phyloP scores from a whole-genome alignment of 2,888 invertebrate species.

The Dicranocentrus wangi region DNA sequence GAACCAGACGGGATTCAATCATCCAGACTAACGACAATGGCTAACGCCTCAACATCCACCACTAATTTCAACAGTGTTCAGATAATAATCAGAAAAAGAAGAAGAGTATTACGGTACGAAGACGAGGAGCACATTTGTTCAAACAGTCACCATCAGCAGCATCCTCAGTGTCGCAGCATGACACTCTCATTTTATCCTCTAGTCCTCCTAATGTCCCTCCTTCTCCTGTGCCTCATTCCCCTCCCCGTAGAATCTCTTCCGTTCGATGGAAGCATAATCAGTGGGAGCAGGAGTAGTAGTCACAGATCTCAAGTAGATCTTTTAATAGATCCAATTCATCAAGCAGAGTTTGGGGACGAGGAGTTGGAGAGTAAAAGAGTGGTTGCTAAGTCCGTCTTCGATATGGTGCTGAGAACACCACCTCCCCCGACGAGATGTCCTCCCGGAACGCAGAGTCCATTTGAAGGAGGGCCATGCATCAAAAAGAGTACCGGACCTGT shows the following conservation, averaged over 20 bases:
- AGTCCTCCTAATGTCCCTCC: conserved; percentile 22
- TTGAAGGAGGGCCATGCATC: conserved; percentile 62
- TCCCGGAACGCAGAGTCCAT: conserved; percentile 54
- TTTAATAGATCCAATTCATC: conserved; percentile 67
- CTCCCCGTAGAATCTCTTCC: conserved; percentile 5
- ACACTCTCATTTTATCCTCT: conserved; percentile 28
- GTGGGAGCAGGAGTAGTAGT: conserved; percentile 36
- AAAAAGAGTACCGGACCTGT: conserved; percentile 45
- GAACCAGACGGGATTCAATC: conserved; percentile 12
- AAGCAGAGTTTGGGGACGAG: conserved; percentile 61
- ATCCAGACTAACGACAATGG: background rate
- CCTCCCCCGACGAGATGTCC: conserved; percentile 62
- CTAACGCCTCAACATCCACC: background rate
- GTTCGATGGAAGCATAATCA: conserved; percentile 20
- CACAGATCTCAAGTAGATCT: conserved; percentile 63
- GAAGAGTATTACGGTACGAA: conserved; percentile 36
- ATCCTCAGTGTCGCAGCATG: conserved; percentile 4
- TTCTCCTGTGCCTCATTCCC: conserved; percentile 32
- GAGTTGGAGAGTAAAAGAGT: conserved; percentile 59
- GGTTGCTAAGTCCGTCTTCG: conserved; percentile 68
- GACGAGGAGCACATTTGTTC: conserved; percentile 29
- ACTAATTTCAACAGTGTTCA: conserved; percentile 41
- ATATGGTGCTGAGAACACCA: conserved; percentile 62
- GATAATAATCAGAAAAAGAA: conserved; percentile 33
- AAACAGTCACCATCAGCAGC: conserved; percentile 7